phyloP scores from a whole-genome alignment of 2,888 invertebrate genomes.

The Tuberolachnus salignus region DNA sequence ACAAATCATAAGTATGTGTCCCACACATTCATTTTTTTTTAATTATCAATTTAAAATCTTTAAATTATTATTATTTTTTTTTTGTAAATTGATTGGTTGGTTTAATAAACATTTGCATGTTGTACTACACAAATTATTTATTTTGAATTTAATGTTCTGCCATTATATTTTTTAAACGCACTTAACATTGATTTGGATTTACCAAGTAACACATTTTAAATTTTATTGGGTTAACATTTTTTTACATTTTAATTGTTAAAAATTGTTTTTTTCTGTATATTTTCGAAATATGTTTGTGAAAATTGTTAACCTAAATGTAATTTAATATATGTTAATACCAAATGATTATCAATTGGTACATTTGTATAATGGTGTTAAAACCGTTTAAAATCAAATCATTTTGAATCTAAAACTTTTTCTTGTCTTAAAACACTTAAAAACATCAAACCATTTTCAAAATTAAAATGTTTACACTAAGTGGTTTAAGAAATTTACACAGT shows the following conservation, averaged over 20 bases:
- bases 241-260: conserved; percentile 8
- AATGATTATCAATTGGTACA: conserved; percentile 3
- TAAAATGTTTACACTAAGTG: no score
- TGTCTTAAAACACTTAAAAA: no score
- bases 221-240: background rate
- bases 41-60: conserved; percentile 31
- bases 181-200: background rate
- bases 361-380: no score
- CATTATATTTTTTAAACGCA: conserved; percentile 27
- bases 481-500: no score
- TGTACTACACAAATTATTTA: conserved; percentile 30
- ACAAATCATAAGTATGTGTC: conserved; percentile 46
- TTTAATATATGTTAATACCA: conserved; percentile 33
- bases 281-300: conserved; percentile 36
- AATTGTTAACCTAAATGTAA: conserved; percentile 16
- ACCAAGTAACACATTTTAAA: conserved; percentile 1
- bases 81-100: conserved; percentile 31
- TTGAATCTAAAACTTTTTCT: no score
- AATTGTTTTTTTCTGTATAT: conserved; percentile 24
- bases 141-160: conserved; percentile 39
- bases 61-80: conserved; percentile 32
- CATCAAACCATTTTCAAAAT: no score
- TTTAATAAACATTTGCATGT: conserved; percentile 36
- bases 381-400: no score
- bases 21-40: conserved; percentile 31